These are phyloP conservation scores for Notiomystis cincta DNA, from an alignment of 2,113 vertebrate genomes.

Conservation along the genomic window DNA sequence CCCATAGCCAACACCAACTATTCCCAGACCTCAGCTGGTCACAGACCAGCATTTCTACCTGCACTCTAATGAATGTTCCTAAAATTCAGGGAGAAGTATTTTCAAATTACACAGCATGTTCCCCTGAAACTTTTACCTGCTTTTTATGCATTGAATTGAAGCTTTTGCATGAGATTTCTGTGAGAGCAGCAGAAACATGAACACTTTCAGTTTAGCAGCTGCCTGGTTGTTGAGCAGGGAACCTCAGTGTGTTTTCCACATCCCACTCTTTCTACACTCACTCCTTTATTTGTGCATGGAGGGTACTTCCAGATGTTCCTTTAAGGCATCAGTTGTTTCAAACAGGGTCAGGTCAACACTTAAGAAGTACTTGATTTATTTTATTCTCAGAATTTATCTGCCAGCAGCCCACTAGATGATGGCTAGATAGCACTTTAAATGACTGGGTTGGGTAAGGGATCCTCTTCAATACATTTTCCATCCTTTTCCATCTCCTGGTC, in stretches of 20 bases:
- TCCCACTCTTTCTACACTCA: not conserved
- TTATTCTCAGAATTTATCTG: not conserved
- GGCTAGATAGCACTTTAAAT: not conserved
- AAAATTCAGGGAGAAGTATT: not conserved
- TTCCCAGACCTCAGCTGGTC: not conserved
- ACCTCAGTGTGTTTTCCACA: accelerated
- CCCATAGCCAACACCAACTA: not conserved
- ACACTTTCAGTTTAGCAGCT: not conserved
- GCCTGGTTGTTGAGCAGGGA: not conserved
- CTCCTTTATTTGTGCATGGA: accelerated
- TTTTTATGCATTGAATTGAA: not conserved
- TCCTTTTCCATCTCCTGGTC: not conserved
- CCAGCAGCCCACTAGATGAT: not conserved
- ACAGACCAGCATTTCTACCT: not conserved
- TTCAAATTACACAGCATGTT: not conserved
- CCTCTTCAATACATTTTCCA: not conserved
- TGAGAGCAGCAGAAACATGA: not conserved
- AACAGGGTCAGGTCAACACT: not conserved
- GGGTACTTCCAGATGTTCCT: not conserved
- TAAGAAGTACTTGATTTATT: not conserved
- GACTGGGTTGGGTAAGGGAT: no score
- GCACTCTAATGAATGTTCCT: not conserved
- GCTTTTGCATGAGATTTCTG: not conserved
- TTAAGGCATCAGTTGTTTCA: not conserved
- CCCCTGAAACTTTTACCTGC: not conserved